Base-by-base conservation (phyloP, 2,888 invertebrate genomes). In the Entomobrya multifasciata region DNA sequence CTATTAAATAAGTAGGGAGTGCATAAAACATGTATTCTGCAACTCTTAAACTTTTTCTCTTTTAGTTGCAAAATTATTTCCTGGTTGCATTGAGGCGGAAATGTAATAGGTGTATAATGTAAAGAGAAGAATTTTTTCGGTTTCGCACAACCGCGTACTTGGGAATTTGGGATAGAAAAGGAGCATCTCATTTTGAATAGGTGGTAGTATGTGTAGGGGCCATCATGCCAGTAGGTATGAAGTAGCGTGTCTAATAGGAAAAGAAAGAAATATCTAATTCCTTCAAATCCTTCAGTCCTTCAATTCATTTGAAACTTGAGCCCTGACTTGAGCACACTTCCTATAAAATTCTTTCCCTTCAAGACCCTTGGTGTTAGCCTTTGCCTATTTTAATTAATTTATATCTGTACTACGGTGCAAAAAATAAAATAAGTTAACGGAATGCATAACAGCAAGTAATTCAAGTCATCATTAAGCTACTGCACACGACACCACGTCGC, bases 21-120 rank as follows among this genome's bases (percentile, higher is more conserved):
- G 8, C 17, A n/a, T 22, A 67, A 41, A n/a, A 36, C 10, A 65
- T 25, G n/a, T 11, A 41, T n/a, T 20, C 49, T 30, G 30, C 27
- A 55, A 36, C 2, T 17, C 27, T 55, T 11, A 11, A 36, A 76
- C 20, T 3, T 41, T n/a, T 57, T 27, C 17, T 36, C 36, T 36
- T 36, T 62, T 81, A 49, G 60, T 86, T 81, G 86, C 76, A 77
- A 47, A 86, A 80, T 77, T 70, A 86, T 86, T 86, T 86, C 86
- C 86, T 86, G 86, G 81, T 86, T 86, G 76, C 76, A 72, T 86
- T 86, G 41, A 86, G 27, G 81, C 70, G 86, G 81, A 86, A 81
- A 81, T 55, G 60, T 67, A 78, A 78, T 67, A 70, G 72, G 70
- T 70, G 52, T 44, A 10, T 57, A n/a, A 13, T 57, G 20, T 57